Evolutionary conservation across 2,797 vertebrate species (phyloP).

Genomic region (Etheostoma perlongum): DNA sequence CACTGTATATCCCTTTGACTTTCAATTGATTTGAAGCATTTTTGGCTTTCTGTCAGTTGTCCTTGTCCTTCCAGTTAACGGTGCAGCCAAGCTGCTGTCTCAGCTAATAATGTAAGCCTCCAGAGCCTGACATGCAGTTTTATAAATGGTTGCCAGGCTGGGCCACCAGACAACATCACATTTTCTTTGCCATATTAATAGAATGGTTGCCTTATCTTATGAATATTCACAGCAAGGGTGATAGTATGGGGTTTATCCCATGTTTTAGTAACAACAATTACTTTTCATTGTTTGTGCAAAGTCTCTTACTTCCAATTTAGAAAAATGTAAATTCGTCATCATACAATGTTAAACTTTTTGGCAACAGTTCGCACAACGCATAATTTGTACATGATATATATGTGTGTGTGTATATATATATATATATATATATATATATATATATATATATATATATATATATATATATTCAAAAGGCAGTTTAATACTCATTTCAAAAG

Average conservation of each 20-base stretch:
- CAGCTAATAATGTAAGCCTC: conserved; percentile 61
- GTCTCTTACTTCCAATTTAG: not conserved
- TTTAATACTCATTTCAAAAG: not conserved
- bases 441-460: not conserved
- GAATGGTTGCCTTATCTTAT: conserved; percentile 36
- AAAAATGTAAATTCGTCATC: not conserved
- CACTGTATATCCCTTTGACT: conserved; percentile 40
- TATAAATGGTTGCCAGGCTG: conserved; percentile 47
- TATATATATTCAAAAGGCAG: not conserved
- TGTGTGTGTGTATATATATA: accelerated
- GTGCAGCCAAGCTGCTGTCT: conserved; percentile 58
- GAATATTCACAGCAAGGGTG: conserved; percentile 30
- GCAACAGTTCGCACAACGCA: not conserved
- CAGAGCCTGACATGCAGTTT: conserved; percentile 45
- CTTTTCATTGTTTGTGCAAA: not conserved
- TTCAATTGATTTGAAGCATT: conserved; percentile 45
- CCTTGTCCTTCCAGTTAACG: conserved; percentile 46
- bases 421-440: not conserved
- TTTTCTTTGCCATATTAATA: conserved; percentile 45
- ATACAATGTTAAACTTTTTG: not conserved
- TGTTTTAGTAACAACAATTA: conserved; percentile 23
- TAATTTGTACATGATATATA: too few relatives aligned
- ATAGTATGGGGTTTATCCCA: conserved; percentile 16
- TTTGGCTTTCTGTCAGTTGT: conserved; percentile 58
- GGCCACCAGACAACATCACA: conserved; percentile 36